These are phyloP conservation scores for Gonocerus acuteangulatus DNA, from an alignment of 2,888 invertebrate species.

Conservation along the genomic window DNA sequence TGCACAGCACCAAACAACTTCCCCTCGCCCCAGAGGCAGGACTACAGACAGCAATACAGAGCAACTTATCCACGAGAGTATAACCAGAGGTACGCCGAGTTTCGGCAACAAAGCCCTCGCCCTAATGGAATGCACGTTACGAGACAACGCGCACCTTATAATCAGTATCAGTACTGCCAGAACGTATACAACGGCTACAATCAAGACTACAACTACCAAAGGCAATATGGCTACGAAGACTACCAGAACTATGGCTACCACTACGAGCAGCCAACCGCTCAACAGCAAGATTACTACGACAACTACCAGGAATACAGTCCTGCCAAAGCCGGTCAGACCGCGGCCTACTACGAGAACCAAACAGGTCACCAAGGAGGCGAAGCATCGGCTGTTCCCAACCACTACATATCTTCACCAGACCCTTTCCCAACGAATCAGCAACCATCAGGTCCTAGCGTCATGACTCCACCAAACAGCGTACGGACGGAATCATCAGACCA, in stretches of 20 bases:
- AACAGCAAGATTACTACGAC: slow-evolving; percentile 44
- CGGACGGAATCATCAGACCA: slow-evolving; percentile 55
- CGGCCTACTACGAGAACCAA: slow-evolving; percentile 52
- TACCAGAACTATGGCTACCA: slow-evolving; percentile 41
- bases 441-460: slow-evolving; percentile 49
- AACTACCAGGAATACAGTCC: slow-evolving; percentile 37
- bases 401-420: slow-evolving; percentile 45
- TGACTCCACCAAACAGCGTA: slow-evolving; percentile 54
- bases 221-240: slow-evolving; percentile 41
- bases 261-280: slow-evolving; percentile 38
- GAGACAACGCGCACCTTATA: slow-evolving; percentile 22
- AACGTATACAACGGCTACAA: slow-evolving; percentile 44
- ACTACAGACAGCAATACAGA: slow-evolving; percentile 31
- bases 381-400: slow-evolving; percentile 47
- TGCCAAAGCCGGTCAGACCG: slow-evolving; percentile 46
- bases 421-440: slow-evolving; percentile 48
- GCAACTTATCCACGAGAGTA: slow-evolving; percentile 9
- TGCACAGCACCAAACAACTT: slow-evolving; percentile 33
- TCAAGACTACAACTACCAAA: slow-evolving; percentile 46
- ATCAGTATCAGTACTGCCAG: slow-evolving; percentile 36
- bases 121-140: slow-evolving; percentile 31
- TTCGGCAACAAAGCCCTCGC: slow-evolving; percentile 29
- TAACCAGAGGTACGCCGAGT: slow-evolving; percentile 14
- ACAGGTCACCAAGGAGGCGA: slow-evolving; percentile 47
- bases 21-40: slow-evolving; percentile 35